Base-by-base conservation (phyloP, 1,140 invertebrate species). In the Trachymyrmex septentrionalis region DNA sequence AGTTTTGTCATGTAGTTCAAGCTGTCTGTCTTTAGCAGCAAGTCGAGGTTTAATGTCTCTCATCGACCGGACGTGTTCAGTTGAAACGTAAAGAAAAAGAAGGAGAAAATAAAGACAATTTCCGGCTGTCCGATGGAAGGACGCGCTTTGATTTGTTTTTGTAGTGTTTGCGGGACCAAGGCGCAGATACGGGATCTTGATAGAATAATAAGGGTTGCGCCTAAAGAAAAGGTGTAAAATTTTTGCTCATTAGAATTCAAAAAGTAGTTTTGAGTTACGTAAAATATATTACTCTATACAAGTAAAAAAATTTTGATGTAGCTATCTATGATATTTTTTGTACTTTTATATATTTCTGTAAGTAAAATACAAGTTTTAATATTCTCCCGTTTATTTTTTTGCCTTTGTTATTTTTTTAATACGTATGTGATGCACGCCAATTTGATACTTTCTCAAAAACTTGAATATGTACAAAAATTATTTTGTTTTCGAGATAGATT, bases 21-120 rank as follows among this genome's bases (percentile, higher is more conserved):
- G 3, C n/a, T 30, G 48, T 69, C 50, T 2, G 16, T 78, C 27
- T 38, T 67, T 50, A 63, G 6, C 3, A 55, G 21, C n/a, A 3
- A 38, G 2, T 80, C 27, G 76, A 30, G 27, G 61, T 67, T n/a
- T 48, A 81, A 69, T 44, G 64, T 44, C 30, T 77, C 30, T 81
- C 77, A 81, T 81, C 66, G 57, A 84, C 81, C 81, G 81, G 69
- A 84, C 71, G 30, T 50, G 69, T 44, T 30, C 38, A 69, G 50
- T 75, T 75, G 38, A 30, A 44, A 71, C 67, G 55, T 44, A 38
- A 44, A 19, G 24, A 61, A 55, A 30, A 75, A 84, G 53, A 61
- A 63, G 69, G 38, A 75, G 61, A 75, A 75, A 75, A 57, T 81
- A 57, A 82, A 73, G 80, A 84, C 67, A 59, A 73, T 84, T 84